These are phyloP conservation scores for Parotia lawesii DNA, from an alignment of 2,113 vertebrate genomes.

Conservation along the genomic window DNA sequence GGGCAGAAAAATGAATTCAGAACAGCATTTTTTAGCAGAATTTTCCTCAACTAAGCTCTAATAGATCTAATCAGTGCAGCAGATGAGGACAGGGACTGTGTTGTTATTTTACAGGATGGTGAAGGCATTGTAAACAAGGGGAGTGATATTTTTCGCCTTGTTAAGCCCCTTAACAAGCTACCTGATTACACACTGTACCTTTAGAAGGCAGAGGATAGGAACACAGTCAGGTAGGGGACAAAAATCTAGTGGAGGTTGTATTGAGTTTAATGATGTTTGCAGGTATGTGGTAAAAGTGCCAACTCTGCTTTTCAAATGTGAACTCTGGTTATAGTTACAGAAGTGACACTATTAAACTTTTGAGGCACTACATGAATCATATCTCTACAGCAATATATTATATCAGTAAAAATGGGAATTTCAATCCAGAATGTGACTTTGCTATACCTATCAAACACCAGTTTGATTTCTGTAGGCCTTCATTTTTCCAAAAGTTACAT, in stretches of 20 bases:
- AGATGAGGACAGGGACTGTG: conserved; percentile 45
- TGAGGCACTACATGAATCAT: background rate
- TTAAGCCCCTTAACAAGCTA: conserved; percentile 66
- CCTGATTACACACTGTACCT: conserved; percentile 56
- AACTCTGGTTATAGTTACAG: background rate
- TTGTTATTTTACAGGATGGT: conserved; percentile 39
- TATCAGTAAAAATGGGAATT: background rate
- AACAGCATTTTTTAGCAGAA: conserved; percentile 22
- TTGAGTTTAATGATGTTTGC: background rate
- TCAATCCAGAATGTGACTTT: background rate
- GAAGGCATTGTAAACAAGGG: conserved; percentile 52
- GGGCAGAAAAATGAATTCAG: conserved; percentile 20
- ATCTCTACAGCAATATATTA: background rate
- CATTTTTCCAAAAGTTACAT: background rate
- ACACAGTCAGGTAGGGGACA: background rate
- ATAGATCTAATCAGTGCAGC: conserved; percentile 45
- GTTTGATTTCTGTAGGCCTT: background rate
- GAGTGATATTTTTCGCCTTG: conserved; percentile 69
- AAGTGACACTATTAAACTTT: background rate
- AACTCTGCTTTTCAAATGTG: background rate
- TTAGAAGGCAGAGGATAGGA: conserved; percentile 50
- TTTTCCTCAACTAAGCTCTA: conserved; percentile 28
- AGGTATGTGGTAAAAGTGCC: background rate
- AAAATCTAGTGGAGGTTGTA: background rate
- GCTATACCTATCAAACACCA: background rate